phyloP scores from a whole-genome alignment of 2,797 vertebrate species.

The Emydoidea blandingii region DNA sequence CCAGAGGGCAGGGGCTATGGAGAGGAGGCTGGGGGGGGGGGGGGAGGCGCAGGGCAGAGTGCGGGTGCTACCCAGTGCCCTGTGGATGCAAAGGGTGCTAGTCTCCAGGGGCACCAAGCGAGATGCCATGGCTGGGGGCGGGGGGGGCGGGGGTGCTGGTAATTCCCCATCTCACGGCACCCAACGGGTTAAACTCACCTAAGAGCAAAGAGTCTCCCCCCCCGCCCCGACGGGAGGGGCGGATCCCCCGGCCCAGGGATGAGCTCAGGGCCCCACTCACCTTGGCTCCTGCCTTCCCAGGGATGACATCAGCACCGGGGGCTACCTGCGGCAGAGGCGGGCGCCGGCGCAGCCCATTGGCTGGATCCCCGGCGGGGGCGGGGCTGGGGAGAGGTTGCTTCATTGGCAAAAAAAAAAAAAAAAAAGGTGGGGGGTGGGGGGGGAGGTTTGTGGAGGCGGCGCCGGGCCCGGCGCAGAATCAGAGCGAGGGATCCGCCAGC shows the following conservation, averaged over 20 bases:
- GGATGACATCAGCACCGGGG: constrained; percentile 33
- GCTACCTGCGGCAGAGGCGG: constrained; percentile 7
- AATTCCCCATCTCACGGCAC: not conserved
- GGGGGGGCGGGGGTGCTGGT: no score
- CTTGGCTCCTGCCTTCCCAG: constrained; percentile 8
- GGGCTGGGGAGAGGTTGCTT: not conserved
- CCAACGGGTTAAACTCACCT: not conserved
- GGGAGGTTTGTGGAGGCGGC: rapidly evolving
- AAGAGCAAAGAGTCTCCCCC: not conserved
- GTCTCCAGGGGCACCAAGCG: no score
- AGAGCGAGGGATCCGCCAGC: not conserved
- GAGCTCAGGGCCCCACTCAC: not conserved
- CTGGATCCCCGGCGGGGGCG: not conserved
- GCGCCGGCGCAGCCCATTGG: constrained; percentile 17
- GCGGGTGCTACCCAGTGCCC: not conserved
- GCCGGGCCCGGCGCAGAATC: not conserved
- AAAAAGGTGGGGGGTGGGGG: no score
- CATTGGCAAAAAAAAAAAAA: not conserved
- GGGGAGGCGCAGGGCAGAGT: no score
- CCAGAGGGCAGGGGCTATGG: not conserved
- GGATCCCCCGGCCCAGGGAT: not conserved
- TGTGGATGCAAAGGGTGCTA: no score
- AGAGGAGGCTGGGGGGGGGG: no score
- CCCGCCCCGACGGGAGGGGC: no score
- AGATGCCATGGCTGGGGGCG: no score